A percentile compares a stretch with the other conserved stretches of the same genome.
phyloP scores from a whole-genome alignment of 2,797 vertebrate genomes.

The Intellagama lesueurii region DNA sequence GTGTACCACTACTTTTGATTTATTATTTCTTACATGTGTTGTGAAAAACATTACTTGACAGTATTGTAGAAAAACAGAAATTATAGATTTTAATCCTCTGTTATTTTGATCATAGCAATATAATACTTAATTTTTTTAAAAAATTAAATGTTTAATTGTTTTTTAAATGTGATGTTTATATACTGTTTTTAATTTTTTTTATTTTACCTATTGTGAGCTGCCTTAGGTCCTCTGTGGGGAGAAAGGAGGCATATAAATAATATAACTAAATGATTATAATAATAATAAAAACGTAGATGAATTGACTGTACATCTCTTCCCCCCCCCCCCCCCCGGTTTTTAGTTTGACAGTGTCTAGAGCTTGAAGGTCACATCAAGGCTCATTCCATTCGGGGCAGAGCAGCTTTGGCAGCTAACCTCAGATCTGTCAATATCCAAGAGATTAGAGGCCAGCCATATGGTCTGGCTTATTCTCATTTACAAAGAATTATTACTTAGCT shows the following conservation, averaged over 20 bases:
- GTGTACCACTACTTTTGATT: not conserved
- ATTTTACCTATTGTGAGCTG: too few species aligned
- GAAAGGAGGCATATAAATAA: not conserved
- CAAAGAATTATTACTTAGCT: slow-evolving; percentile 16
- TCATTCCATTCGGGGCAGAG: slow-evolving; percentile 22
- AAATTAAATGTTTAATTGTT: too few species aligned
- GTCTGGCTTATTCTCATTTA: not conserved
- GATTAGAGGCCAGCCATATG: slow-evolving; percentile 16
- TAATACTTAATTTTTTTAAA: too few species aligned
- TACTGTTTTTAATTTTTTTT: too few species aligned
- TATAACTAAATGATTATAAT: not conserved
- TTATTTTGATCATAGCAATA: slow-evolving; percentile 2
- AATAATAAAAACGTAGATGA: not conserved
- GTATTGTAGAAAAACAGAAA: not conserved
- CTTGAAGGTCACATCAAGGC: slow-evolving; percentile 13
- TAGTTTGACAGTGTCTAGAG: not conserved
- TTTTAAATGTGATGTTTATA: too few species aligned
- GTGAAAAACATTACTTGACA: not conserved
- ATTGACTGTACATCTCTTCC: not conserved
- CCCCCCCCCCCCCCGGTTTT: not conserved
- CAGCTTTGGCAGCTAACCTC: slow-evolving; percentile 7
- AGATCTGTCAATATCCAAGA: slow-evolving; percentile 1
- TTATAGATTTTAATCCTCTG: not conserved
- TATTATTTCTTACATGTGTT: not conserved
- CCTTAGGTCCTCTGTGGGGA: too few species aligned